A percentile compares a stretch with the other conserved stretches of the same genome.
phyloP scores from a whole-genome alignment of 2,797 vertebrate genomes.

The Tauraco hartlaubi region DNA sequence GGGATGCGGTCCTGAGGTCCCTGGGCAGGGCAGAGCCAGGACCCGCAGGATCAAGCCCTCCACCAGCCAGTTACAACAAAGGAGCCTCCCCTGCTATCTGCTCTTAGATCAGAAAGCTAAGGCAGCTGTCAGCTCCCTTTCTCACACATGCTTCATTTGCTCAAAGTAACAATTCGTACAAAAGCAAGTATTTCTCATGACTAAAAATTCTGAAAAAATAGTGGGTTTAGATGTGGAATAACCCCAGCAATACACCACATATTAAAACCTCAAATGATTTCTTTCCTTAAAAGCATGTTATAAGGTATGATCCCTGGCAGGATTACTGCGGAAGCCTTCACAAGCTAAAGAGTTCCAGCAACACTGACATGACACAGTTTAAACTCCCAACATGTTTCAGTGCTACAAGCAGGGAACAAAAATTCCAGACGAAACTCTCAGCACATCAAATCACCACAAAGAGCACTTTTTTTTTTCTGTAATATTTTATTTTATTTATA shows the following conservation, averaged over 20 bases:
- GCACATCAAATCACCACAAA: conserved; percentile 68
- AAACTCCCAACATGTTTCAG: background rate
- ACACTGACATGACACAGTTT: background rate
- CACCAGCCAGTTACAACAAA: background rate
- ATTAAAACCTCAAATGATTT: fast-evolving
- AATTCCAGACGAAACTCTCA: background rate
- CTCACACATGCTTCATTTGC: background rate
- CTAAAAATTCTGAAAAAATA: background rate
- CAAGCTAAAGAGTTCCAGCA: background rate
- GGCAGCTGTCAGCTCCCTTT: background rate
- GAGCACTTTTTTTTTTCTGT: conserved; percentile 82
- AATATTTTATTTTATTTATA: conserved; percentile 98
- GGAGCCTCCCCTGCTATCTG: background rate
- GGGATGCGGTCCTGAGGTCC: background rate
- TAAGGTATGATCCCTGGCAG: background rate
- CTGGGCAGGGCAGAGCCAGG: background rate
- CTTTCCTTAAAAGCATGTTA: background rate
- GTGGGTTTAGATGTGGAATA: background rate
- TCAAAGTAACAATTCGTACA: background rate
- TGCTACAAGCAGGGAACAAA: background rate
- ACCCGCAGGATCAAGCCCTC: background rate
- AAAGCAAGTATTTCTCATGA: background rate
- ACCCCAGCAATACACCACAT: background rate
- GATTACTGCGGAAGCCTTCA: background rate
- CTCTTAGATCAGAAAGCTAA: background rate